Evolutionary conservation across 2,113 vertebrate species (phyloP), one percentile per base, ranked within the genome.

Genomic region (Aramus guarauna): DNA sequence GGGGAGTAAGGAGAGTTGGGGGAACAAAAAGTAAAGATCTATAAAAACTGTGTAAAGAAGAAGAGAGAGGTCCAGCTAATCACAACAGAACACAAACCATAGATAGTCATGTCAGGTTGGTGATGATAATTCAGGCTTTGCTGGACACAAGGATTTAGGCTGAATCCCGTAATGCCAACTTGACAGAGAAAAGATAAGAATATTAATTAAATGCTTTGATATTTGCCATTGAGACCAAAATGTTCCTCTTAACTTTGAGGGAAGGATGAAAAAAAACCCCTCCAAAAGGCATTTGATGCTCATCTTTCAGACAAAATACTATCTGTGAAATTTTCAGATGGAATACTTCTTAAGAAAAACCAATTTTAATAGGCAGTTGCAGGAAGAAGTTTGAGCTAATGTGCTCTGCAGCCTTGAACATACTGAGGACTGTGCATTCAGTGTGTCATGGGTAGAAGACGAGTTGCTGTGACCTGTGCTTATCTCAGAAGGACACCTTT

Each of bases 81-180:
- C 47, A 75, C 4, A 1, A 47, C 37, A 47, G 47, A 85, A 82
- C n/a, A 58, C 69, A 85, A 82, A 45, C 17, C 0, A 0, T 32
- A 69, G 32, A 9, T 62, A 67, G 22, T 78, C 20, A n/a, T 47
- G 32, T 68, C 20, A 77, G 13, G 26, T 41, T 92, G 62, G 19
- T 90, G 71, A 52, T 41, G 17, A 55, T 90, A 68, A 85, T 75
- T 92, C n/a, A 76, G 66, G 11, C 66, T 90, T 88, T 94, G 52
- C 85, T 79, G 91, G 75, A 83, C 48, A 82, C 22, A 59, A 37
- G 29, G 71, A 50, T 94, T 88, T 90, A 37, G 37, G 32, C n/a
- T 92, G 66, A 88, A 90, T 85, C 27, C 52, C 24, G 12, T 53
- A 56, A 53, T 2, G 1, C 79, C 32, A 74, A 41, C 43, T 82